phyloP scores from a whole-genome alignment of 2,888 invertebrate genomes.

The Drosophila robusta region DNA sequence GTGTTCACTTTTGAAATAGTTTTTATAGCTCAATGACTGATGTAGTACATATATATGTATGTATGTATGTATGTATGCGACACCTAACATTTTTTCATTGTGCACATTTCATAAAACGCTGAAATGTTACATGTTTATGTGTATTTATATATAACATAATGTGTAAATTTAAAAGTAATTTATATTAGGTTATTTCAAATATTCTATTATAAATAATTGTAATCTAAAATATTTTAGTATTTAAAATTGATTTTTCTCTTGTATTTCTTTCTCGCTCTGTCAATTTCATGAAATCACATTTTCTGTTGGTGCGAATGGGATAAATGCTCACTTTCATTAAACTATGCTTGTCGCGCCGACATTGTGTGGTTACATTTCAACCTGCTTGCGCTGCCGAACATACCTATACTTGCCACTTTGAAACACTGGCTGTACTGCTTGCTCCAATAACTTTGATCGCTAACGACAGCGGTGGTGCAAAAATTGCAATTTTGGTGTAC shows the following conservation, averaged over 20 bases:
- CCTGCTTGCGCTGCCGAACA: conserved; percentile 52
- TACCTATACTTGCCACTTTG: conserved; percentile 36
- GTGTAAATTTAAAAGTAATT: conserved; percentile 4
- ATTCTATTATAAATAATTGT: conserved; percentile 15
- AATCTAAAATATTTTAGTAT: conserved; percentile 45
- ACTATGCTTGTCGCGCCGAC: conserved; percentile 54
- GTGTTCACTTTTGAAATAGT: conserved; percentile 26
- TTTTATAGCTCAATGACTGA: conserved; percentile 21
- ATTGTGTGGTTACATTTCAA: conserved; percentile 44
- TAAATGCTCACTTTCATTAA: conserved; percentile 50
- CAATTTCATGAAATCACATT: conserved; percentile 36
- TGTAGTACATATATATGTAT: conserved; percentile 1
- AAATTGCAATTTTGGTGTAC: conserved; percentile 85
- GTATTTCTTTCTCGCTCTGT: conserved; percentile 59
- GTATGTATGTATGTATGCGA: background rate
- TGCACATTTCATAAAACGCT: background rate
- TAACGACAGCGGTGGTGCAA: conserved; percentile 81
- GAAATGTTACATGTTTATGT: conserved; percentile 6
- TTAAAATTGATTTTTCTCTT: conserved; percentile 73
- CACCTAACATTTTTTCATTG: background rate
- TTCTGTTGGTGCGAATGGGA: conserved; percentile 66
- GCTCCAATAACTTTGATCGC: conserved; percentile 72
- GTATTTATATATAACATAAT: conserved; percentile 2
- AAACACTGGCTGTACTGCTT: conserved; percentile 63
- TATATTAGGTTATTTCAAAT: conserved; percentile 18